Evolutionary conservation across 2,113 vertebrate genomes (phyloP), one percentile per base, ranked within the genome.

Genomic region (Nothobranchius kuhntae): DNA sequence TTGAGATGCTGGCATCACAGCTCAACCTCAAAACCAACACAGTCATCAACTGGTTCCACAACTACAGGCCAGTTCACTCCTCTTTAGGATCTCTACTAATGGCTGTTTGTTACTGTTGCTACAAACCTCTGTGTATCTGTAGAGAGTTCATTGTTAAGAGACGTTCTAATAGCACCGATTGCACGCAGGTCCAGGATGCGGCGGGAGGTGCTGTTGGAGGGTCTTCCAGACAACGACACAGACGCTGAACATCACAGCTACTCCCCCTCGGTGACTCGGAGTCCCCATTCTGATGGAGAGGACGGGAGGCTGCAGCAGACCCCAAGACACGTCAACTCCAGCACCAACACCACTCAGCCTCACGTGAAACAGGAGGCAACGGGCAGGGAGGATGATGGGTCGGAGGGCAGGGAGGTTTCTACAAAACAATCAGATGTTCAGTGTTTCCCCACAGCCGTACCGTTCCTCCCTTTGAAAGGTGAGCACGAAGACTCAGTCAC

Each of bases 41-140:
- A 0, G 97, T 99, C 89, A 98, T 99, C 93, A 99, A 99, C 91
- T 99, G 98, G 98, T 99, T 99, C 90, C 98, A 99, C 89, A 99
- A 99, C 90, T 98, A 99, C 94, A 97, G 98, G 98, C 95, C 83
- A 86, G 89, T 82, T 24, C 42, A 13, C 1, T 14, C 5, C 7
- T 13, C 2, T 59, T 46, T 65, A 1, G 51, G 6, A 48, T 0
- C 24, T 66, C 17, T 61, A 24, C 35, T 61, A 21, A 24, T 13
- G 38, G 38, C 38, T 40, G 38, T 1, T 4, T 74, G n/a, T 24
- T 80, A 45, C 48, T 6, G 30, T 60, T n/a, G 36, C 12, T 30
- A 0, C 3, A 21, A 11, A 12, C 44, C 2, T 13, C 44, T 36
- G 2, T 24, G 24, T 17, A 51, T 10, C 30, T 3, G 4, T 30